phyloP scores from a whole-genome alignment of 1,140 invertebrate species.

The Drosophila pandora region DNA sequence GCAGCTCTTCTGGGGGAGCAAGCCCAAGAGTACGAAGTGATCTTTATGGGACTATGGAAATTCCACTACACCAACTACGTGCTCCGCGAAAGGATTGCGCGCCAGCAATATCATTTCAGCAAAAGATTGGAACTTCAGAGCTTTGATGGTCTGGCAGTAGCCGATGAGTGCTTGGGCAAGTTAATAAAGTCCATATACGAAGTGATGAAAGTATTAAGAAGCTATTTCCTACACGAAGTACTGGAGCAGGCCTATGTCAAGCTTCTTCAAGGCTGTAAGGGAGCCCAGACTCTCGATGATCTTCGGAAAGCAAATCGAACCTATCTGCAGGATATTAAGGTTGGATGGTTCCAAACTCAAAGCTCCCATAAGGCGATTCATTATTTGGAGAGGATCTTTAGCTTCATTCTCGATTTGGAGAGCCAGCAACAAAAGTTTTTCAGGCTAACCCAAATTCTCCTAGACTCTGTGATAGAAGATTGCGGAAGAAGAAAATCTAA shows the following conservation, averaged over 20 bases:
- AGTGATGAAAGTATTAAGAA: slow-evolving; percentile 23
- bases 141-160: slow-evolving; percentile 2
- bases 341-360: slow-evolving; percentile 10
- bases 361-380: neutral
- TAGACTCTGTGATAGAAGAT: slow-evolving; percentile 2
- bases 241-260: slow-evolving; percentile 13
- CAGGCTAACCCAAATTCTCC: neutral
- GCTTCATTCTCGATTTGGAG: slow-evolving; percentile 29
- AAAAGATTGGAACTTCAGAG: neutral
- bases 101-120: slow-evolving; percentile 13
- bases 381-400: slow-evolving; percentile 21
- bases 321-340: slow-evolving; percentile 37
- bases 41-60: slow-evolving; percentile 39
- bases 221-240: slow-evolving; percentile 20
- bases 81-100: slow-evolving; percentile 29
- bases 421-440: slow-evolving; percentile 30
- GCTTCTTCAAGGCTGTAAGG: neutral
- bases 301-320: slow-evolving; percentile 23
- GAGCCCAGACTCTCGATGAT: slow-evolving; percentile 30
- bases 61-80: slow-evolving; percentile 53
- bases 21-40: slow-evolving; percentile 13
- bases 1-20: slow-evolving; percentile 16
- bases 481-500: neutral
- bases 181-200: slow-evolving; percentile 11
- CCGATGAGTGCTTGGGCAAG: slow-evolving; percentile 3